phyloP scores from a whole-genome alignment of 1,140 invertebrate genomes.

The Camponotus floridanus region DNA sequence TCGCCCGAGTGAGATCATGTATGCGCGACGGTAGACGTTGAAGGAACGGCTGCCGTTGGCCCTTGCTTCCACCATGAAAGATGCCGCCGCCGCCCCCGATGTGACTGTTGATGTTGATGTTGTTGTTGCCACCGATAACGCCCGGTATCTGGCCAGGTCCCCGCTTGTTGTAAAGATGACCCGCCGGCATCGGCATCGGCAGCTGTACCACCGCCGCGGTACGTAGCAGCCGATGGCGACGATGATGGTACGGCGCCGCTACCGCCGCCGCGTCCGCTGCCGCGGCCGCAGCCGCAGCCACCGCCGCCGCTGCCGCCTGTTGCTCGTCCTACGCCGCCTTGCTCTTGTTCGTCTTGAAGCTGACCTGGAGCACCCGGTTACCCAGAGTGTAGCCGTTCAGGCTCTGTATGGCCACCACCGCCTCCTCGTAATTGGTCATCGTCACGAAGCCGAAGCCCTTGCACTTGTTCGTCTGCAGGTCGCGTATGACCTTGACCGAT shows the following conservation, averaged over 20 bases:
- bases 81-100: conserved; percentile 38
- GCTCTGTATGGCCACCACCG: conserved; percentile 98
- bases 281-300: conserved; percentile 48
- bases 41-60: conserved; percentile 52
- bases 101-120: conserved; percentile 4
- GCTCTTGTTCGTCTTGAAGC: conserved; percentile 98
- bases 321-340: conserved; percentile 92
- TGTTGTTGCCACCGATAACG: conserved; percentile 7
- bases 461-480: conserved; percentile 99
- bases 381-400: conserved; percentile 99
- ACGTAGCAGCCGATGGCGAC: conserved; percentile 51
- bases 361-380: conserved; percentile 99
- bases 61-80: conserved; percentile 20
- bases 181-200: conserved; percentile 52
- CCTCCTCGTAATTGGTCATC: conserved; percentile 99
- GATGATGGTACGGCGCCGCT: conserved; percentile 43
- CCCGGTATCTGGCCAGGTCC: conserved; percentile 43
- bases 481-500: conserved; percentile 98
- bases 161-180: conserved; percentile 53
- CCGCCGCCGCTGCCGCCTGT: conserved; percentile 55
- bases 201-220: conserved; percentile 50
- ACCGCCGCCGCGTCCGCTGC: conserved; percentile 61
- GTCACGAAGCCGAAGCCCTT: conserved; percentile 99
- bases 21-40: conserved; percentile 66
- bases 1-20: conserved; percentile 67